Evolutionary conservation across 2,113 vertebrate species (phyloP), one percentile per base, ranked within the genome.

Genomic region (Vireo altiloquus): DNA sequence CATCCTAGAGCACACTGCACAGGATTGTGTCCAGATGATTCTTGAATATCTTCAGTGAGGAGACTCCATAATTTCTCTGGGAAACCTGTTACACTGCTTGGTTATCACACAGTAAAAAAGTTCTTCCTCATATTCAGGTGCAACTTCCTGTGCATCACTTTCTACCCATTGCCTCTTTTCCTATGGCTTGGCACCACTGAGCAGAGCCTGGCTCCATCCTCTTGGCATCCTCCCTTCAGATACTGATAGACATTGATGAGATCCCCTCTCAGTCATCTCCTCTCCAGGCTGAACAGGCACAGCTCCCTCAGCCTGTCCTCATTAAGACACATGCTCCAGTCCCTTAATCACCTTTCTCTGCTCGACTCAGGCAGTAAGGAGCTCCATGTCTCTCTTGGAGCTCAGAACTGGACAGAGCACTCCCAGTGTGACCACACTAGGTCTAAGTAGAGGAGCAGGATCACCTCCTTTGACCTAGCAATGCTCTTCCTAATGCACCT

Each of bases 91-190:
- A 3, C 13, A 44, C 2, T 27, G 18, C 22, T 37, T 1, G 0
- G 22, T 23, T 50, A 35, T 24, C 0, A 1, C 44, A 21, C 27
- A 31, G 6, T 15, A 17, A 33, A 60, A 20, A 37, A 27, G 1
- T 22, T 68, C 71, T 44, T 44, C 46, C 14, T 60, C 46, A 37
- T 22, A 37, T 76, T 50, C 37, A 59, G 2, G 13, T 59, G 31
- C 6, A 44, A 21, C 14, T 50, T 37, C 31, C 17, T 52, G 14
- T 23, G 25, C 11, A 25, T 50, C 53, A 8, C 2, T 59, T 44
- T 44, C 39, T 37, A 3, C 66, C 25, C 10, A 25, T 31, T 71
- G 17, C 14, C 17, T 77, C 53, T 33, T 37, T 23, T 52, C 18
- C 9, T 13, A 7, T 4, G 18, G 2, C 37, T 53, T 33, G 53